A percentile compares a stretch with the other conserved stretches of the same genome.
Conservation (phyloP, 64 coral and sea anemone species). For the Anthopleura sola region DNA sequence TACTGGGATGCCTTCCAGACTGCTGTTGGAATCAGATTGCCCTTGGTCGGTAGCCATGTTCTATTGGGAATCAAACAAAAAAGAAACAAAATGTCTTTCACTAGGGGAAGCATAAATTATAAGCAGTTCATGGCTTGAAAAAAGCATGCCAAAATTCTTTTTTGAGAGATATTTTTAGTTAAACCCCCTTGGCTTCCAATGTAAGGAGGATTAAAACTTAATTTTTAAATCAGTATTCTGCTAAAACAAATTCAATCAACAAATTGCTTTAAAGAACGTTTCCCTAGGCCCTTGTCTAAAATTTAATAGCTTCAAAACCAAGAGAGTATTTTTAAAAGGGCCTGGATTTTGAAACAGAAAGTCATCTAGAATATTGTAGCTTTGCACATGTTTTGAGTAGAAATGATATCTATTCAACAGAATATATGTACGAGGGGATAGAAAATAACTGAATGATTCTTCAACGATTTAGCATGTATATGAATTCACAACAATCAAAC, state of each 20-base stretch:
- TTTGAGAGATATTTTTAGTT: not conserved
- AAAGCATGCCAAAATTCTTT: not conserved
- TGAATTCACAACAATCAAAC: not conserved
- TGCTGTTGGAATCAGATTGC: conserved; percentile 53
- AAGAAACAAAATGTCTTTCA: not conserved
- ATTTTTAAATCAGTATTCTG: not conserved
- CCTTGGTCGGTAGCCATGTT: conserved; percentile 86
- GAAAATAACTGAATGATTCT: not conserved
- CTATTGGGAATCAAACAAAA: conserved; percentile 25
- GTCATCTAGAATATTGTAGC: not conserved
- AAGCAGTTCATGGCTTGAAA: not conserved
- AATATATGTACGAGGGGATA: not conserved
- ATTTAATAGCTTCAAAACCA: not conserved
- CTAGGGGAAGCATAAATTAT: not conserved
- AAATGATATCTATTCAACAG: not conserved
- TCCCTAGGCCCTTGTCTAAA: not conserved
- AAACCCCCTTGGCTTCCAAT: not conserved
- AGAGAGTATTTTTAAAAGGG: not conserved
- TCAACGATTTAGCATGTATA: not conserved
- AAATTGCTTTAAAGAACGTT: not conserved
- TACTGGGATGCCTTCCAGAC: conserved; percentile 74
- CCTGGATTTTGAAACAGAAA: not conserved
- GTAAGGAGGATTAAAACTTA: not conserved
- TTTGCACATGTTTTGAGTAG: not conserved
- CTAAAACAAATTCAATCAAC: not conserved